Percentiles rank a stretch among this genome's conserved stretches.
phyloP scores from a whole-genome alignment of 2,797 vertebrate genomes.

The Pampus argenteus region DNA sequence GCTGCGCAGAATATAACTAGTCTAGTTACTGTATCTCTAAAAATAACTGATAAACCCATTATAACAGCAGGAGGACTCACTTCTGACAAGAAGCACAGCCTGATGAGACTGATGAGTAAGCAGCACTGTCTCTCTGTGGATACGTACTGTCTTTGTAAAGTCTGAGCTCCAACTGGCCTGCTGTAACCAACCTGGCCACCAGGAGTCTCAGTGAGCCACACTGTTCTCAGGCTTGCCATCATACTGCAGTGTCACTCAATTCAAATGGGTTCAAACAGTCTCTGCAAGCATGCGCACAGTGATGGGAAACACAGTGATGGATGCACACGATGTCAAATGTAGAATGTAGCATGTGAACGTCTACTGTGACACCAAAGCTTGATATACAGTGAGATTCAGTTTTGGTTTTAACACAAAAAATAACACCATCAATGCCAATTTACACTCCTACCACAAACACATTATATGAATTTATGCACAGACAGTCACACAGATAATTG shows the following conservation, averaged over 20 bases:
- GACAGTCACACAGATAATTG: neutral
- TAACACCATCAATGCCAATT: neutral
- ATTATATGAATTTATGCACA: neutral
- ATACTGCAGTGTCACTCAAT: constrained; percentile 77
- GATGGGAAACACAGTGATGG: constrained; percentile 24
- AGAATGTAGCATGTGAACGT: neutral
- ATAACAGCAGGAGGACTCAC: constrained; percentile 27
- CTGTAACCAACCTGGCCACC: constrained; percentile 62
- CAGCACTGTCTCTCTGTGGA: constrained; percentile 5
- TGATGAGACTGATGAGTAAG: constrained; percentile 15
- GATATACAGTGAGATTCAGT: neutral
- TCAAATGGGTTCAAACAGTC: constrained; percentile 63
- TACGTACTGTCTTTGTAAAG: constrained; percentile 1
- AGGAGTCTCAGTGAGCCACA: constrained; percentile 67
- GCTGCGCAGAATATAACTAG: constrained; percentile 30
- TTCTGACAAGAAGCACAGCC: constrained; percentile 29
- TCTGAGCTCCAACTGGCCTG: constrained; percentile 42
- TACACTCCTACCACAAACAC: neutral
- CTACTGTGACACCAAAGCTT: constrained; percentile 5
- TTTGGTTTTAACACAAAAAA: constrained; percentile 10
- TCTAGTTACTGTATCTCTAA: constrained; percentile 46
- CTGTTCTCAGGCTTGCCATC: constrained; percentile 41
- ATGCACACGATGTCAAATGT: constrained; percentile 28
- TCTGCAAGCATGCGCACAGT: constrained; percentile 54
- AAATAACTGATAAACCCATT: constrained; percentile 50